phyloP scores from a whole-genome alignment of 2,113 vertebrate species.

The Typhlomys cinereus region DNA sequence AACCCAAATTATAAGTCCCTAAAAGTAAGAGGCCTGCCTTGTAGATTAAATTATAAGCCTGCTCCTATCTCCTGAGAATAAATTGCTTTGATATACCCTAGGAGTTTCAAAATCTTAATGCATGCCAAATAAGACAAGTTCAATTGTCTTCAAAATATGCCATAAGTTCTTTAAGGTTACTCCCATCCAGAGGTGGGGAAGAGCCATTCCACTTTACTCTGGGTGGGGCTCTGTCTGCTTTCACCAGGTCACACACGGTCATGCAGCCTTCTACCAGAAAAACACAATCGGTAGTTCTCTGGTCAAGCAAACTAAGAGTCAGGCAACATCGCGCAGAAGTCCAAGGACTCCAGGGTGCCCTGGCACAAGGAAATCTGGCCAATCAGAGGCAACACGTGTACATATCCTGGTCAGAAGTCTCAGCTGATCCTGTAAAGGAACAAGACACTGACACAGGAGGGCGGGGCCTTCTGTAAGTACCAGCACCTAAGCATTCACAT shows the following conservation, averaged over 20 bases:
- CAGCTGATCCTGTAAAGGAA: not conserved
- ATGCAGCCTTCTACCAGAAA: not conserved
- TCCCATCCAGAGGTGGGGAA: not conserved
- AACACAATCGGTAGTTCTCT: no score
- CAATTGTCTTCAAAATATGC: not conserved
- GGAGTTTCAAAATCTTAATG: conserved; percentile 9
- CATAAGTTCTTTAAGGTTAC: not conserved
- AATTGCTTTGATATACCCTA: not conserved
- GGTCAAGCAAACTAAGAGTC: not conserved
- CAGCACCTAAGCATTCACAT: not conserved
- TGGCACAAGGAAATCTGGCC: not conserved
- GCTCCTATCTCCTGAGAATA: not conserved
- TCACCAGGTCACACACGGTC: not conserved
- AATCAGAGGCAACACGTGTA: no score
- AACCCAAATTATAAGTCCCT: not conserved
- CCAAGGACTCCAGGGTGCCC: not conserved
- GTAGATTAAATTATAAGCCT: not conserved
- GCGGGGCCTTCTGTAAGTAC: not conserved
- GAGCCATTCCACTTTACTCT: not conserved
- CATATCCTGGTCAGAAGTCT: not conserved
- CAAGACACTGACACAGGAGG: not conserved
- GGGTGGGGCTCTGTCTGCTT: not conserved
- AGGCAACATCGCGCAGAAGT: not conserved
- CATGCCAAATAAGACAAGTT: not conserved
- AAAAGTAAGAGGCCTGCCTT: not conserved